These are phyloP conservation scores for Numida meleagris DNA, from an alignment of 2,113 vertebrate species.

Conservation along the genomic window DNA sequence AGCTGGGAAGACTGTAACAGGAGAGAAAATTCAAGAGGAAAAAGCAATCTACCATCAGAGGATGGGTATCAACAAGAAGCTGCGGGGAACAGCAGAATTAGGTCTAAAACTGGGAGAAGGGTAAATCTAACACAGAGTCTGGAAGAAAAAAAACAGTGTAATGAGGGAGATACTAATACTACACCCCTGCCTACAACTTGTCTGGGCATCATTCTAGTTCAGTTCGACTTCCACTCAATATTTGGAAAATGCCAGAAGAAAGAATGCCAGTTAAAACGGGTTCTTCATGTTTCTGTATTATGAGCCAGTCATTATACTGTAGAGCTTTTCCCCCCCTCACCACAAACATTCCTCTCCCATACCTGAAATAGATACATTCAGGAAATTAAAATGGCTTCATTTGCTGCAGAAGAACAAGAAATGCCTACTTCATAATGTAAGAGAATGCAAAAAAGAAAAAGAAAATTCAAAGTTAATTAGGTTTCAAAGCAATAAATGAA, in stretches of 20 bases:
- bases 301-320: not conserved
- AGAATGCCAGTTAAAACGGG: not conserved
- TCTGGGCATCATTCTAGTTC: not conserved
- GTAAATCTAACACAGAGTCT: not conserved
- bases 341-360: not conserved
- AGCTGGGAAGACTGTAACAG: not conserved
- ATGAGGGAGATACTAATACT: not conserved
- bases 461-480: not conserved
- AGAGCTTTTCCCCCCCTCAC: not conserved
- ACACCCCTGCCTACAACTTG: not conserved
- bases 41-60: not conserved
- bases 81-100: not conserved
- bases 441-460: not conserved
- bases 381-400: not conserved
- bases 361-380: not conserved
- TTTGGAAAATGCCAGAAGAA: not conserved
- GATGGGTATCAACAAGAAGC: not conserved
- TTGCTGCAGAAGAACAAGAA: not conserved
- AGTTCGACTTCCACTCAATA: not conserved
- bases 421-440: not conserved
- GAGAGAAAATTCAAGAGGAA: not conserved
- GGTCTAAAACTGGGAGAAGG: not conserved
- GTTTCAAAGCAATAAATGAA: constrained; percentile 7
- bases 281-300: not conserved
- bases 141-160: not conserved